These are phyloP conservation scores for Falco rusticolus DNA, from an alignment of 2,797 vertebrate genomes.

Conservation along the genomic window DNA sequence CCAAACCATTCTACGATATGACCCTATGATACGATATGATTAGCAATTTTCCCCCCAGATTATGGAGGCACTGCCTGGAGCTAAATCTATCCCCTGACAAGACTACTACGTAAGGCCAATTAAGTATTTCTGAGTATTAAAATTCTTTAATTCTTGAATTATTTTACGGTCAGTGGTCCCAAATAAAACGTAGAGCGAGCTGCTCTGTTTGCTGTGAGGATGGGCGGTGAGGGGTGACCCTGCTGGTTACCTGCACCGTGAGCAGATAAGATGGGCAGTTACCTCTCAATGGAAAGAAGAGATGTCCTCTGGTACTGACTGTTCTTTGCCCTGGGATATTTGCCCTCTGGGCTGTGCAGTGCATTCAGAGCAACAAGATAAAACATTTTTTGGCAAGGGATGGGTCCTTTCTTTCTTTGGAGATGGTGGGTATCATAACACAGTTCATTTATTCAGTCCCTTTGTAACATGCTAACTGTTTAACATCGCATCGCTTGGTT, in stretches of 20 bases:
- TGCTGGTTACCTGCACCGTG: background rate
- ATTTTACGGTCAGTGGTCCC: background rate
- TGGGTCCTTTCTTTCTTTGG: background rate
- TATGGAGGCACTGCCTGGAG: background rate
- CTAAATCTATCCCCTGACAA: background rate
- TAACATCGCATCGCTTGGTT: background rate
- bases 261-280: background rate
- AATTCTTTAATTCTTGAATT: background rate
- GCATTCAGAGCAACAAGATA: background rate
- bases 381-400: background rate
- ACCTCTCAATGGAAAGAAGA: background rate
- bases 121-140: background rate
- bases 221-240: rapidly evolving
- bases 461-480: background rate
- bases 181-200: background rate
- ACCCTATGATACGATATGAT: no score
- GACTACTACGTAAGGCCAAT: background rate
- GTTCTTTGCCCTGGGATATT: background rate
- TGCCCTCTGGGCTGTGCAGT: background rate
- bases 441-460: background rate
- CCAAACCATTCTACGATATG: no score
- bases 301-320: background rate
- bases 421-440: rapidly evolving
- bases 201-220: background rate
- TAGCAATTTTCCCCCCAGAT: background rate